Evolutionary conservation across 1,140 invertebrate genomes (phyloP).

Genomic region (Aethina tumida): DNA sequence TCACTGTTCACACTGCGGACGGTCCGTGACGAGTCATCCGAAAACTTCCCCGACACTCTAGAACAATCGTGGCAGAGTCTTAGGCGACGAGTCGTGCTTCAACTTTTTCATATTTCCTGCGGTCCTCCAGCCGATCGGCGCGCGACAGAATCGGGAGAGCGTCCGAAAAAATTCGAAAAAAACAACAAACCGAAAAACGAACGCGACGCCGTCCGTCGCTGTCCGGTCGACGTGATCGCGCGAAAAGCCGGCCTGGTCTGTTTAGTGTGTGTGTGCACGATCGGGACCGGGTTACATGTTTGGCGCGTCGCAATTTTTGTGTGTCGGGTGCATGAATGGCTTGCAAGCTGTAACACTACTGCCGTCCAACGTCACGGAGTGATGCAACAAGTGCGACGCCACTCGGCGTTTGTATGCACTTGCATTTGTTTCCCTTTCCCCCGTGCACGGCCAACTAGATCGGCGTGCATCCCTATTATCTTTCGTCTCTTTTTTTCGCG

Average conservation of each 20-base stretch:
- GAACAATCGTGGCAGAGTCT: no score
- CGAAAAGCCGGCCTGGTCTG: conserved; percentile 20
- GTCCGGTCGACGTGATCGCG: no score
- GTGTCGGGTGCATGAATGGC: conserved; percentile 31
- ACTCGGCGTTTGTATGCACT: conserved; percentile 35
- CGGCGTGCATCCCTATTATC: conserved; percentile 29
- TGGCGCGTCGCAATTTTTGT: conserved; percentile 26
- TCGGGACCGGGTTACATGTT: conserved; percentile 14
- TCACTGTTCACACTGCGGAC: neutral
- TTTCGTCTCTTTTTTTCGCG: conserved; percentile 23
- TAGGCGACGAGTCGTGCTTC: no score
- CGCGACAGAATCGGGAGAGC: neutral
- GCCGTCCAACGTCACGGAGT: conserved; percentile 35
- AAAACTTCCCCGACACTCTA: no score
- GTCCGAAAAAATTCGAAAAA: conserved; percentile 6
- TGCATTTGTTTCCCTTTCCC: conserved; percentile 34
- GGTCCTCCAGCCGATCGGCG: neutral
- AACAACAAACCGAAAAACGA: no score
- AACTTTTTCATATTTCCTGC: conserved; percentile 5
- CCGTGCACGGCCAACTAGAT: conserved; percentile 23
- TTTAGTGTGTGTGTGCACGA: conserved; percentile 17
- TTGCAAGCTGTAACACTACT: conserved; percentile 32
- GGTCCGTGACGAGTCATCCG: no score
- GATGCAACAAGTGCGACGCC: conserved; percentile 39
- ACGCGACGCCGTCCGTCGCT: no score